Evolutionary conservation across 2,113 vertebrate genomes (phyloP).

Genomic region (Hypanus sabinus): DNA sequence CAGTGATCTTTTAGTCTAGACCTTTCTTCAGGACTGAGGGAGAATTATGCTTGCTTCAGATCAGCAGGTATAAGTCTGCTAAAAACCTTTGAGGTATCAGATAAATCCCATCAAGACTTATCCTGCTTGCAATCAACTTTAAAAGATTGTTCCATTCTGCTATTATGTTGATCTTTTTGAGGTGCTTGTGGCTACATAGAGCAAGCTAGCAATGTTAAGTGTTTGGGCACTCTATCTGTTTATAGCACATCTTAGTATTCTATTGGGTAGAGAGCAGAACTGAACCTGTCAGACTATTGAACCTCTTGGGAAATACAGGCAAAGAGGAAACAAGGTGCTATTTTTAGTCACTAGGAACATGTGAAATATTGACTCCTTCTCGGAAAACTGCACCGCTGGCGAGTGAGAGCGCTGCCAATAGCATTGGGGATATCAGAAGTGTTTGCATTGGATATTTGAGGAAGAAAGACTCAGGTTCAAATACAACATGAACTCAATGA

Average conservation of each 20-base stretch:
- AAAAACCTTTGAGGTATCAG: background rate
- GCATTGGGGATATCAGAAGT: background rate
- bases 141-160: background rate
- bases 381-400: background rate
- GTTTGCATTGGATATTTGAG: background rate
- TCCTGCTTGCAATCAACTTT: background rate
- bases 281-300: background rate
- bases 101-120: background rate
- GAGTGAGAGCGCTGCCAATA: background rate
- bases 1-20: no score
- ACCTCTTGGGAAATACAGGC: background rate
- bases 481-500: background rate
- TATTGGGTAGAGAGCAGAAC: background rate
- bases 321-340: background rate
- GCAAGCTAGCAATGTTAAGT: background rate
- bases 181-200: background rate
- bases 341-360: conserved; percentile 3
- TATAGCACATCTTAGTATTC: conserved; percentile 21
- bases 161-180: background rate
- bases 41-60: no score
- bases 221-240: background rate
- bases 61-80: background rate
- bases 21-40: no score
- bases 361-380: background rate
- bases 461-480: background rate